Evolutionary conservation across 2,797 vertebrate genomes (phyloP).

Genomic region (Sebastolobus alascanus): DNA sequence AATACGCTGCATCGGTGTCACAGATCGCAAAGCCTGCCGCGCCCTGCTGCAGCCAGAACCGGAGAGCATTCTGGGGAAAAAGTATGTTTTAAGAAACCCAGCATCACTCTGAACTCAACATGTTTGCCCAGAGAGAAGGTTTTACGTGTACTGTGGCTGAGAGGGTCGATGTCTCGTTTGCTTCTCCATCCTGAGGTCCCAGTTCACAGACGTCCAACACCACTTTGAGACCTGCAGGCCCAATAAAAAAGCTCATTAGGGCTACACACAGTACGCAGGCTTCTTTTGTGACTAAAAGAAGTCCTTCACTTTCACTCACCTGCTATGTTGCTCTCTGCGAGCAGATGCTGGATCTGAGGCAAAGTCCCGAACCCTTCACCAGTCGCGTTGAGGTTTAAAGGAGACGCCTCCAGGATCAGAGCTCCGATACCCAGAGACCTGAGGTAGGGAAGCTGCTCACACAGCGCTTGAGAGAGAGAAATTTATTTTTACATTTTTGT

Average conservation of each 20-base stretch:
- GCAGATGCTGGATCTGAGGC: slow-evolving; percentile 75
- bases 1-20: slow-evolving; percentile 80
- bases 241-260: background rate
- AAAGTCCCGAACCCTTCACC: slow-evolving; percentile 50
- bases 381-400: slow-evolving; percentile 58
- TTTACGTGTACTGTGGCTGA: slow-evolving; percentile 60
- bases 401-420: slow-evolving; percentile 76
- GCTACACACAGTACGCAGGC: no score
- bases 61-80: slow-evolving; percentile 64
- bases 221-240: slow-evolving; percentile 78
- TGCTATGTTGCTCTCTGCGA: slow-evolving; percentile 75
- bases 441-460: slow-evolving; percentile 77
- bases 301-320: slow-evolving; percentile 58
- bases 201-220: slow-evolving; percentile 82
- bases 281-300: background rate
- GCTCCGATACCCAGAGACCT: slow-evolving; percentile 78
- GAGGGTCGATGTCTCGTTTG: slow-evolving; percentile 19
- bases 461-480: slow-evolving; percentile 67
- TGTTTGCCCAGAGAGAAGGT: background rate
- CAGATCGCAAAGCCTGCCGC: slow-evolving; percentile 84
- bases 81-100: background rate
- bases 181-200: slow-evolving; percentile 18
- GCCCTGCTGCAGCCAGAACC: slow-evolving; percentile 83
- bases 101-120: background rate
- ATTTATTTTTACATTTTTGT: background rate